Percentiles rank a stretch among this genome's conserved stretches.
Conservation (phyloP, 1,140 invertebrate genomes). For the Bombus impatiens region DNA sequence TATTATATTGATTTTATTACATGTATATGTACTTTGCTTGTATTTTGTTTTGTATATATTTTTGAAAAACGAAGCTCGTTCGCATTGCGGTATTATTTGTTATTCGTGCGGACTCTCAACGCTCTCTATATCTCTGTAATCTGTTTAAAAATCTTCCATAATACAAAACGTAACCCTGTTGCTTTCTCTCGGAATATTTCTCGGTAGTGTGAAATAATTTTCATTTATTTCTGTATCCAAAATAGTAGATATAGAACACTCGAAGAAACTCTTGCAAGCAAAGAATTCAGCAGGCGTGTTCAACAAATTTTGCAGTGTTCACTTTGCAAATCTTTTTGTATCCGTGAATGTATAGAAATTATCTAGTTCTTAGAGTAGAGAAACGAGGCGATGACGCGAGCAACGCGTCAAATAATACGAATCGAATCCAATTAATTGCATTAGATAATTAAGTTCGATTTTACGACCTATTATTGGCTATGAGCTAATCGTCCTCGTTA, state of each 20-base stretch:
- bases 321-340: background rate
- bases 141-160: background rate
- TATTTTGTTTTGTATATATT: too few species aligned
- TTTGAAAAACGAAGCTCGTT: background rate
- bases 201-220: background rate
- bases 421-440: slow-evolving; percentile 24
- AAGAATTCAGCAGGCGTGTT: background rate
- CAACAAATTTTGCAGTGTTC: background rate
- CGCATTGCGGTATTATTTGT: background rate
- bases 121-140: background rate
- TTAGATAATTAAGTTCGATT: slow-evolving; percentile 41
- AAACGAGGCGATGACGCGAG: background rate
- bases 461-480: background rate
- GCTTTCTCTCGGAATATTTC: background rate
- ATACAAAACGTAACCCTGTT: background rate
- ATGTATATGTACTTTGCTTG: too few species aligned
- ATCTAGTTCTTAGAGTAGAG: background rate
- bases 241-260: background rate
- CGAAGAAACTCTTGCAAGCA: background rate
- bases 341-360: background rate
- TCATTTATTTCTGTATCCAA: background rate
- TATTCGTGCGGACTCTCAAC: background rate
- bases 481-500: slow-evolving; percentile 9
- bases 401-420: slow-evolving; percentile 1
- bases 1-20: too few species aligned